Evolutionary conservation across 2,888 invertebrate species (phyloP).

Genomic region (Unio delphinus): DNA sequence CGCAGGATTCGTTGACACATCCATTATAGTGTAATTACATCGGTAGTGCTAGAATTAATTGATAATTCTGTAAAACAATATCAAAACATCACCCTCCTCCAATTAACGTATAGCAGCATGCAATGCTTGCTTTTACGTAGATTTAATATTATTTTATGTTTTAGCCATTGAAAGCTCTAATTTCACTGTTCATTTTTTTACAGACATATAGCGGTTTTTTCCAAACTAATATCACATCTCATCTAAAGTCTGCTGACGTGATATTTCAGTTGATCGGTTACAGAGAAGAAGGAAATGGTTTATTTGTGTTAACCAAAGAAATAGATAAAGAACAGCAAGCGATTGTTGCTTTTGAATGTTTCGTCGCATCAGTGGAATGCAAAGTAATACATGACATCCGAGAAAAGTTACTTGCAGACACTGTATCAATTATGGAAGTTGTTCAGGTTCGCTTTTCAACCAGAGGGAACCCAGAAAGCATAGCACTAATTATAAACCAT

Average conservation of each 20-base stretch:
- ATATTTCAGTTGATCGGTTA: slow-evolving; percentile 42
- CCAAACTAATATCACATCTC: slow-evolving; percentile 42
- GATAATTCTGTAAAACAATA: no score
- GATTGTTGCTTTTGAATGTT: slow-evolving; percentile 47
- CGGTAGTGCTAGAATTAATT: no score
- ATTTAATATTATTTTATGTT: no score
- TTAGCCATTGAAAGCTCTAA: no score
- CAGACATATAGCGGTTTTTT: slow-evolving; percentile 46
- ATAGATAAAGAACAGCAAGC: slow-evolving; percentile 25
- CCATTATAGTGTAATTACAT: no score
- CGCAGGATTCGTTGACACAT: no score
- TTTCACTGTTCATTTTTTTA: slow-evolving; percentile 13
- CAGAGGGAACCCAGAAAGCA: slow-evolving; percentile 25
- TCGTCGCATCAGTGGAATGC: slow-evolving; percentile 44
- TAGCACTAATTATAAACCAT: slow-evolving; percentile 11
- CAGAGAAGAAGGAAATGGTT: slow-evolving; percentile 21
- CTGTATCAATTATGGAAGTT: slow-evolving; percentile 19
- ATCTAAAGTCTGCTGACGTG: slow-evolving; percentile 35
- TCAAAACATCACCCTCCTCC: no score
- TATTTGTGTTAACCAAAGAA: slow-evolving; percentile 20
- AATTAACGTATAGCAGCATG: no score
- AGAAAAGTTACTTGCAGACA: slow-evolving; percentile 12
- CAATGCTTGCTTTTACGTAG: no score
- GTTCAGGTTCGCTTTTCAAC: slow-evolving; percentile 21
- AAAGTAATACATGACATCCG: slow-evolving; percentile 32